Conservation (phyloP, 2,113 vertebrate species). For the Acanthochromis polyacanthus region DNA sequence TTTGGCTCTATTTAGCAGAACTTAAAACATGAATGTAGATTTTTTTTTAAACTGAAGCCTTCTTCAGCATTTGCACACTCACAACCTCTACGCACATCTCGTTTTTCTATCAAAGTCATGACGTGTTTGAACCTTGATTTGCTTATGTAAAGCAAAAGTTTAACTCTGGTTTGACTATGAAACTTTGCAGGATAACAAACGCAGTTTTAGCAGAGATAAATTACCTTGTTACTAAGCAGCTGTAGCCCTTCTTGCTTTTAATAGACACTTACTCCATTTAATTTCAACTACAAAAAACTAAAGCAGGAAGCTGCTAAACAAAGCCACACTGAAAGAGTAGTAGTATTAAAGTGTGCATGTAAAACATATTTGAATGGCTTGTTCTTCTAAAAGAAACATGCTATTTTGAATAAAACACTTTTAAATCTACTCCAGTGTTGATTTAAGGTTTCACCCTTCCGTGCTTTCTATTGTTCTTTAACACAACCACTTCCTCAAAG, state of each 20-base stretch:
- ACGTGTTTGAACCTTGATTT: slow-evolving; percentile 14
- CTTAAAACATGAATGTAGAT: neutral
- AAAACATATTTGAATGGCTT: neutral
- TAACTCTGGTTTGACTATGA: slow-evolving; percentile 30
- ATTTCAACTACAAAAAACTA: neutral
- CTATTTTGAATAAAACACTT: slow-evolving; percentile 16
- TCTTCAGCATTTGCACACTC: neutral
- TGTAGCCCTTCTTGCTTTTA: slow-evolving; percentile 1
- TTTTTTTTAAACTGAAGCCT: neutral
- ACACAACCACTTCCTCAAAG: slow-evolving; percentile 76
- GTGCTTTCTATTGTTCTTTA: slow-evolving; percentile 78
- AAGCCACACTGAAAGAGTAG: neutral
- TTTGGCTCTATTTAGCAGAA: neutral
- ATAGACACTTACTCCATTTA: neutral
- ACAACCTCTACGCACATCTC: neutral
- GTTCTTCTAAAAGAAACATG: slow-evolving; percentile 13
- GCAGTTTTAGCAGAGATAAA: slow-evolving; percentile 5
- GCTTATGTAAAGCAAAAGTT: slow-evolving; percentile 16
- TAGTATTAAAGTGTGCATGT: neutral
- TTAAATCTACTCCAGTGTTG: slow-evolving; percentile 40
- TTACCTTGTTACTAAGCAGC: neutral
- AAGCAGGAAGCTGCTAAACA: neutral
- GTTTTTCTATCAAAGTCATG: neutral
- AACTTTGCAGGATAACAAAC: slow-evolving; percentile 6
- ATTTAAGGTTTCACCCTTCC: slow-evolving; percentile 78